Evolutionary conservation across 2,888 invertebrate species (phyloP).

Genomic region (Agonum fuliginosum): DNA sequence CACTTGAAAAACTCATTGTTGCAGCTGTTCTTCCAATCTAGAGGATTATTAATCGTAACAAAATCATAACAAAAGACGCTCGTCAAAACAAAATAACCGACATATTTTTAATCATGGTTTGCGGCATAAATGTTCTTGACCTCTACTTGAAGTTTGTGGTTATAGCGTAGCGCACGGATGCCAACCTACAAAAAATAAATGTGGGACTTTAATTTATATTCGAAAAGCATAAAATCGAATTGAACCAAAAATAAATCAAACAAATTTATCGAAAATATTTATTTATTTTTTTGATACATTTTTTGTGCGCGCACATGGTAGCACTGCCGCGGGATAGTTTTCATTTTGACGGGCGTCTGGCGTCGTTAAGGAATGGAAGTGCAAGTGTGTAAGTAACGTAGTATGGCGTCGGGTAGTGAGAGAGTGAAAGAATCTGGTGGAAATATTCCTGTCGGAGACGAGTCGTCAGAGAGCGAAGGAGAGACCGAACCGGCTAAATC

Average conservation of each 20-base stretch:
- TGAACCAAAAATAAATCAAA: slow-evolving; percentile 8
- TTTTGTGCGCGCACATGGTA: slow-evolving; percentile 12
- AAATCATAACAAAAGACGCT: slow-evolving; percentile 57
- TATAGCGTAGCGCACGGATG: neutral
- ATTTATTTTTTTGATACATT: slow-evolving; percentile 14
- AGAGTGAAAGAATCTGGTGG: slow-evolving; percentile 70
- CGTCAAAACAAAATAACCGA: slow-evolving; percentile 55
- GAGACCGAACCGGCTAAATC: slow-evolving; percentile 86
- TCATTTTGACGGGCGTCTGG: slow-evolving; percentile 30
- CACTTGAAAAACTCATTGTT: slow-evolving; percentile 97
- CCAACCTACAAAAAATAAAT: slow-evolving; percentile 19
- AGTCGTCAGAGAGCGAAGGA: slow-evolving; percentile 88
- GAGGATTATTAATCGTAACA: slow-evolving; percentile 3
- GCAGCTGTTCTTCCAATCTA: slow-evolving; percentile 34
- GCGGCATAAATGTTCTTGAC: slow-evolving; percentile 57
- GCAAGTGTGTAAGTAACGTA: slow-evolving; percentile 57
- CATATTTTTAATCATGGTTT: slow-evolving; percentile 53
- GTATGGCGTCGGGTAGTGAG: slow-evolving; percentile 69
- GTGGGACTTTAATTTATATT: neutral
- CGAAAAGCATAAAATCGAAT: neutral
- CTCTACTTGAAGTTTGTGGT: slow-evolving; percentile 42
- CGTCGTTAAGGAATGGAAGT: slow-evolving; percentile 39
- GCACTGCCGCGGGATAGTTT: slow-evolving; percentile 10
- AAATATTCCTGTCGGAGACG: slow-evolving; percentile 72
- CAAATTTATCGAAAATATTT: neutral